Percentiles rank a stretch among this genome's conserved stretches.
These are phyloP conservation scores for Tenebrio molitor DNA, from an alignment of 1,140 invertebrate genomes.

Conservation along the genomic window DNA sequence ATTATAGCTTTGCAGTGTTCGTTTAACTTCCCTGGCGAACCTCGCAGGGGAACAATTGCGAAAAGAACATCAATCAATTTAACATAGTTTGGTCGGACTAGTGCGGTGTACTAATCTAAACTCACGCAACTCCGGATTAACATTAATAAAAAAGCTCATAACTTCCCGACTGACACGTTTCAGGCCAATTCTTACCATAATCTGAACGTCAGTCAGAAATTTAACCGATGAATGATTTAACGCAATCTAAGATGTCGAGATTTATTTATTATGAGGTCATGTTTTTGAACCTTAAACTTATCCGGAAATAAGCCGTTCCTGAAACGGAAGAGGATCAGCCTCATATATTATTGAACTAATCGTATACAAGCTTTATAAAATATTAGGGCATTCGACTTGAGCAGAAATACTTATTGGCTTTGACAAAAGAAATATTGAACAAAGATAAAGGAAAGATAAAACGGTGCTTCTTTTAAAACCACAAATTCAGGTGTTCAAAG, in stretches of 20 bases:
- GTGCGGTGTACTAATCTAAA: neutral
- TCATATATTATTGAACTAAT: slow-evolving; percentile 40
- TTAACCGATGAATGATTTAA: slow-evolving; percentile 5
- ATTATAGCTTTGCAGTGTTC: slow-evolving; percentile 36
- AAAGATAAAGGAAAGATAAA: slow-evolving; percentile 43
- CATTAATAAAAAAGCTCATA: slow-evolving; percentile 12
- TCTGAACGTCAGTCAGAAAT: slow-evolving; percentile 1
- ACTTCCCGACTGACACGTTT: slow-evolving; percentile 6
- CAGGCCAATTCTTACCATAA: neutral
- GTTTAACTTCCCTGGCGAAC: slow-evolving; percentile 19
- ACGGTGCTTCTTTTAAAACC: slow-evolving; percentile 40
- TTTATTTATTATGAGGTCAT: slow-evolving; percentile 37
- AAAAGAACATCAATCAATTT: slow-evolving; percentile 39
- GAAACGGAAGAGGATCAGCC: slow-evolving; percentile 32
- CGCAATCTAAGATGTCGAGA: slow-evolving; percentile 7
- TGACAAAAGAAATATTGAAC: slow-evolving; percentile 46
- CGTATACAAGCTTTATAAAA: slow-evolving; percentile 42
- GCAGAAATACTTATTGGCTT: slow-evolving; percentile 45
- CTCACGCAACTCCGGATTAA: slow-evolving; percentile 17
- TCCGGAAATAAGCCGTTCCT: slow-evolving; percentile 32
- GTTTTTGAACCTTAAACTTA: slow-evolving; percentile 38
- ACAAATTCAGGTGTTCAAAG: slow-evolving; percentile 41
- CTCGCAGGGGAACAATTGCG: slow-evolving; percentile 5
- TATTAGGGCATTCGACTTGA: slow-evolving; percentile 39
- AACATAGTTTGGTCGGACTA: slow-evolving; percentile 14